Evolutionary conservation across 2,797 vertebrate species (phyloP).

Genomic region (Danio jaintianensis): DNA sequence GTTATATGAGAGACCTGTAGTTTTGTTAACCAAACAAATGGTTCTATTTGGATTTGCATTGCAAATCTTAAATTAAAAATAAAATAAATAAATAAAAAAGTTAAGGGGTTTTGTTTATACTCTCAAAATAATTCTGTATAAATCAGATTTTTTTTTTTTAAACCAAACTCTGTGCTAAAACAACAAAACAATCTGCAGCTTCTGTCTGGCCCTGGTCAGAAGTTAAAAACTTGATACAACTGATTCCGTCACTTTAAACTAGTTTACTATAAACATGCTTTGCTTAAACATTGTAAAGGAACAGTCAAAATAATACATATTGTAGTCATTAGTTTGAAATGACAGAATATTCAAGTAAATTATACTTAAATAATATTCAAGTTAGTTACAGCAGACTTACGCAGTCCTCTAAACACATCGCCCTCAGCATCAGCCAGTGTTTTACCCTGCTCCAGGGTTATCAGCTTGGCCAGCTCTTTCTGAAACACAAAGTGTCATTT

Average conservation of each 20-base stretch:
- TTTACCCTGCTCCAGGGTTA: conserved; percentile 96
- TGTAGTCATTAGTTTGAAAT: background rate
- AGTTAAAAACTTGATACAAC: background rate
- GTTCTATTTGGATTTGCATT: no score
- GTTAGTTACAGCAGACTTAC: conserved; percentile 78
- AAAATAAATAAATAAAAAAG: no score
- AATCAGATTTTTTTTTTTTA: no score
- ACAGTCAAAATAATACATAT: background rate
- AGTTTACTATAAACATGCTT: background rate
- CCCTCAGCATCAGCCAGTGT: conserved; percentile 97
- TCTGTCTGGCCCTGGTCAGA: background rate
- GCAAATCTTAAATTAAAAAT: no score
- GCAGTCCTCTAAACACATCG: conserved; percentile 95
- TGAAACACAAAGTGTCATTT: conserved; percentile 71
- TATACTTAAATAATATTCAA: no score
- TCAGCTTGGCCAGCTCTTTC: conserved; percentile 94
- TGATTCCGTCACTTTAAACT: background rate
- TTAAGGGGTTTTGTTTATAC: no score
- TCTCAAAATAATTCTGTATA: no score
- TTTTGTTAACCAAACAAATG: no score
- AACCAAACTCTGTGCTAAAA: no score
- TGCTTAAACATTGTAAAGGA: background rate
- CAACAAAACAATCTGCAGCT: no score
- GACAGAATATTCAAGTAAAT: no score
- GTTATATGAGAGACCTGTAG: no score